Conservation (phyloP, 2,888 invertebrate species). For the Habroteleia sp. region DNA sequence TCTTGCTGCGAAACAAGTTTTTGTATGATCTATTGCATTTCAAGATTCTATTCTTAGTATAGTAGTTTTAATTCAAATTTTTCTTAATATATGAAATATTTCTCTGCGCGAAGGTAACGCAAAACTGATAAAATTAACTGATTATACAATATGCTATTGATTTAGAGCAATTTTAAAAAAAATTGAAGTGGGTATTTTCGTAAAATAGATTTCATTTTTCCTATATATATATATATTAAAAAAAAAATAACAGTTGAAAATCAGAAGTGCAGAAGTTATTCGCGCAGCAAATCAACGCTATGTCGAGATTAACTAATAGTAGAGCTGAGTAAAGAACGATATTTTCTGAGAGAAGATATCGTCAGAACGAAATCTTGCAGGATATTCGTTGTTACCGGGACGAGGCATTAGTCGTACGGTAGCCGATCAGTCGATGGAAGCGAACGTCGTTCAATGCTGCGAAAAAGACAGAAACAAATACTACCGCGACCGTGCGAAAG, state of each 20-base stretch:
- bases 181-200: conserved; percentile 4
- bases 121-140: no score
- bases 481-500: conserved; percentile 40
- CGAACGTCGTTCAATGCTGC: conserved; percentile 48
- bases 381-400: conserved; percentile 67
- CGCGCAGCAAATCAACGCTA: conserved; percentile 6
- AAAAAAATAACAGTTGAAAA: conserved; percentile 2
- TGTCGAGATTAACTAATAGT: conserved; percentile 38
- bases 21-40: no score
- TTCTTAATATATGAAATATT: no score
- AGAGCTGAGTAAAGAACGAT: conserved; percentile 69
- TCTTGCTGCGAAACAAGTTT: no score
- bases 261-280: conserved; percentile 7
- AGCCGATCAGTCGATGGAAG: conserved; percentile 65
- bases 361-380: conserved; percentile 69
- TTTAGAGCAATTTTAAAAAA: no score
- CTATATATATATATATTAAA: not conserved
- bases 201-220: conserved; percentile 18
- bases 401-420: conserved; percentile 66
- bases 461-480: conserved; percentile 55
- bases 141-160: no score
- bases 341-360: conserved; percentile 69
- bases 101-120: no score
- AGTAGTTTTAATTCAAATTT: no score
- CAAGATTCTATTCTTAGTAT: no score